Conservation (phyloP, 1,140 invertebrate genomes). For the Panagrolaimus sp. region DNA sequence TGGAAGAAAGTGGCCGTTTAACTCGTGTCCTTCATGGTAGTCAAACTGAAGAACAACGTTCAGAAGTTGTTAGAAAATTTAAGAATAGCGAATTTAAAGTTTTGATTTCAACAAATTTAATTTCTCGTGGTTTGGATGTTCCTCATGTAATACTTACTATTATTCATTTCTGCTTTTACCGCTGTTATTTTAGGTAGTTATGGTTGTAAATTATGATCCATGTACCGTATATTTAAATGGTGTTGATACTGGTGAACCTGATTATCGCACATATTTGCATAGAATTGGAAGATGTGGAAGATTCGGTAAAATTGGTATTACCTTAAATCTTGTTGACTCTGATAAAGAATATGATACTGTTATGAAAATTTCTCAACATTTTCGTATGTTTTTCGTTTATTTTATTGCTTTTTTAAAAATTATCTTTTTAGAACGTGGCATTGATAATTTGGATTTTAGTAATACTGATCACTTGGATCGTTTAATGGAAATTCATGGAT, state of each 20-base stretch:
- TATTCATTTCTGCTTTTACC: too few species aligned
- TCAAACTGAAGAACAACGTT: conserved; percentile 81
- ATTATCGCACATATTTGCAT: conserved; percentile 57
- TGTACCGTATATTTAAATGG: conserved; percentile 70
- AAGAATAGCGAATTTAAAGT: conserved; percentile 84
- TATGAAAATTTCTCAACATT: too few species aligned
- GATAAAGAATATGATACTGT: too few species aligned
- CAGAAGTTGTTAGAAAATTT: conserved; percentile 83
- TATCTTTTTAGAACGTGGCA: too few species aligned
- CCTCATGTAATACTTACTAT: conserved; percentile 82
- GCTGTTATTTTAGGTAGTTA: too few species aligned
- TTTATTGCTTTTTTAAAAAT: too few species aligned
- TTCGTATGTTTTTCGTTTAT: too few species aligned
- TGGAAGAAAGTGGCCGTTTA: conserved; percentile 82
- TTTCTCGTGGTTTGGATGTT: conserved; percentile 87
- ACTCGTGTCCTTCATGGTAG: conserved; percentile 84
- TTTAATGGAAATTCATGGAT: too few species aligned
- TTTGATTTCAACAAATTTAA: conserved; percentile 93
- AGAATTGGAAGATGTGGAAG: conserved; percentile 45
- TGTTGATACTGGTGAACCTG: conserved; percentile 47
- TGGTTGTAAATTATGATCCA: conserved; percentile 97
- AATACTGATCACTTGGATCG: too few species aligned
- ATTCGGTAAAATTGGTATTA: conserved; percentile 50
- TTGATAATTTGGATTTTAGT: too few species aligned
- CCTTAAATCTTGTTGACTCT: too few species aligned